phyloP scores from a whole-genome alignment of 2,797 vertebrate genomes.

The Hyperoplus immaculatus region DNA sequence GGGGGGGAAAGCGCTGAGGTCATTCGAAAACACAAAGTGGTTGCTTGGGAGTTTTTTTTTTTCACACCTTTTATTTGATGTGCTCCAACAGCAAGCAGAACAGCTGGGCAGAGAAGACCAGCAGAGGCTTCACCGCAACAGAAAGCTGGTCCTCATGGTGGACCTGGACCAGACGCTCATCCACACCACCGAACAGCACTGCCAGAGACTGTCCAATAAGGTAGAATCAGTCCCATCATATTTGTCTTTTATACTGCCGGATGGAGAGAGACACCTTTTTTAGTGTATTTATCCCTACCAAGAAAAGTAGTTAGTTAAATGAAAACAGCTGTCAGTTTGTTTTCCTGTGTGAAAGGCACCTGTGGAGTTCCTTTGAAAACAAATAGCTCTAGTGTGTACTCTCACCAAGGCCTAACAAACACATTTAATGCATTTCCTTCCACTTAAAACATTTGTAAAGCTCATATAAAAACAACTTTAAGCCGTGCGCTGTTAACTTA shows the following conservation, averaged over 20 bases:
- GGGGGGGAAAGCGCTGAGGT: not conserved
- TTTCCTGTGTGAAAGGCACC: too few species aligned
- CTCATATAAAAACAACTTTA: not conserved
- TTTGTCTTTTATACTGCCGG: not conserved
- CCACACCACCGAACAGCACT: conserved; percentile 97
- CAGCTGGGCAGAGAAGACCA: conserved; percentile 95
- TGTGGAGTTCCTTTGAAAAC: not conserved
- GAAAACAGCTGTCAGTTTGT: not conserved
- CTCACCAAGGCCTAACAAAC: not conserved
- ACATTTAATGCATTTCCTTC: not conserved
- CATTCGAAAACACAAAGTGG: not conserved
- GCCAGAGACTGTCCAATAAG: conserved; percentile 95
- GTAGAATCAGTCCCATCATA: conserved; percentile 68
- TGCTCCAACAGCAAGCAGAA: conserved; percentile 91
- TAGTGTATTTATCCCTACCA: not conserved
- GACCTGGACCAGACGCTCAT: conserved; percentile 98
- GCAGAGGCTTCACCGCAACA: conserved; percentile 93
- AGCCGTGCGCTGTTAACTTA: too few species aligned
- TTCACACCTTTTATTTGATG: not conserved
- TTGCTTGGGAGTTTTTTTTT: not conserved
- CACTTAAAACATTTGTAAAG: not conserved
- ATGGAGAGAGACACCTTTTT: not conserved
- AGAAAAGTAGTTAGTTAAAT: not conserved
- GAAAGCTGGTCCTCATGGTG: conserved; percentile 98
- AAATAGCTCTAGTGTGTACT: not conserved